Evolutionary conservation across 2,113 vertebrate genomes (phyloP).

Genomic region (Varanus komodoensis): DNA sequence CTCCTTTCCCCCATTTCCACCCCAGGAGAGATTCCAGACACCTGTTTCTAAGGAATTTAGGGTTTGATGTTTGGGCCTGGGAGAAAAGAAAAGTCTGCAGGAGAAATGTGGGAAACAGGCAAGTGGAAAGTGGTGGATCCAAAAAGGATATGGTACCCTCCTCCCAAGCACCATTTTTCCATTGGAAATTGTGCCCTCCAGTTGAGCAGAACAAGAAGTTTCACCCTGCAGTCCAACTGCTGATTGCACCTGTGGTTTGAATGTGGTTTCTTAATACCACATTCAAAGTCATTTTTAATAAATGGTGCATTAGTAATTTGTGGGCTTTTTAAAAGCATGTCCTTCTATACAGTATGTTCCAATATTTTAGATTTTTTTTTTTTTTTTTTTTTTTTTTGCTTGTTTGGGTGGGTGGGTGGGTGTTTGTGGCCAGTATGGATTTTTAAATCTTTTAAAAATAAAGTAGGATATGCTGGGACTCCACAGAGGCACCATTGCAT

Average conservation of each 20-base stretch:
- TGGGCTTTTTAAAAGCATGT: background rate
- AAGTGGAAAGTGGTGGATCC: background rate
- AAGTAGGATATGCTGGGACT: background rate
- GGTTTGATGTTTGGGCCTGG: no score
- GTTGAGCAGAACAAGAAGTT: background rate
- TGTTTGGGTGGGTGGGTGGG: no score
- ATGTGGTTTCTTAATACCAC: background rate
- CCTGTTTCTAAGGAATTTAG: background rate
- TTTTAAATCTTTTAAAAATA: background rate
- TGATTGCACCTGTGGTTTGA: background rate
- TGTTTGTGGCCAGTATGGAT: background rate
- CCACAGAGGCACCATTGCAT: background rate
- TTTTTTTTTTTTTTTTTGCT: no score
- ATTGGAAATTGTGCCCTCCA: background rate
- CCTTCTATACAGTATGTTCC: no score
- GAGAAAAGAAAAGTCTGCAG: background rate
- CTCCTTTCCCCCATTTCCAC: background rate
- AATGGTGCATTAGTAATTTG: background rate
- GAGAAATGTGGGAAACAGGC: no score
- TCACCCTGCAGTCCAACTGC: background rate
- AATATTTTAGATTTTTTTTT: no score
- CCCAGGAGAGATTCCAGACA: background rate
- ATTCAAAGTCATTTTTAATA: background rate
- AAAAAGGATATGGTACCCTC: background rate
- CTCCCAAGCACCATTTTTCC: background rate